Percentiles rank a stretch among this genome's conserved stretches.
Evolutionary conservation across 2,797 vertebrate genomes (phyloP).

Genomic region (Muscicapa striata): DNA sequence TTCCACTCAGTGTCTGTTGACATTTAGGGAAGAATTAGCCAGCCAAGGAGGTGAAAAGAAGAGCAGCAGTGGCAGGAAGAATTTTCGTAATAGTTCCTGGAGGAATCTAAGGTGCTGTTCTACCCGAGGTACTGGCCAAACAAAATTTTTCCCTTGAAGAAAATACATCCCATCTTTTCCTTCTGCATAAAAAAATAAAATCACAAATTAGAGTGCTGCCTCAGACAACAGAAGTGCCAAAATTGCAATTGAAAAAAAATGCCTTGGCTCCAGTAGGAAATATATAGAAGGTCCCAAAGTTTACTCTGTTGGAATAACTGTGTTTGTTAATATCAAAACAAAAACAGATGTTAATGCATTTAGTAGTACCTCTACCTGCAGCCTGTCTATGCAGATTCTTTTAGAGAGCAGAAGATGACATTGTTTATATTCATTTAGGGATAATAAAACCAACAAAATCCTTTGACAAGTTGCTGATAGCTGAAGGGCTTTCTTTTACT

Average conservation of each 20-base stretch:
- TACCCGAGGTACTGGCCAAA: neutral
- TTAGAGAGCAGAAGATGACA: neutral
- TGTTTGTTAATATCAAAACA: neutral
- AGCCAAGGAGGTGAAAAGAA: neutral
- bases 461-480: neutral
- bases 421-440: neutral
- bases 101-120: neutral
- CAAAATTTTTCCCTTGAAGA: neutral
- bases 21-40: neutral
- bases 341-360: fast-evolving
- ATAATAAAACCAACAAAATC: neutral
- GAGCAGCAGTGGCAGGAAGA: neutral
- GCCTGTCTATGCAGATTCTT: fast-evolving
- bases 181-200: neutral
- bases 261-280: neutral
- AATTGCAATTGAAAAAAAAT: neutral
- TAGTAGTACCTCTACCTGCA: neutral
- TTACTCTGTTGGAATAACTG: neutral
- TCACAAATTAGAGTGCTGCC: fast-evolving
- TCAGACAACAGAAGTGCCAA: neutral
- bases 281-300: neutral
- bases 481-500: neutral
- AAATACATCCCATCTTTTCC: neutral
- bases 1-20: neutral
- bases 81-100: neutral